Evolutionary conservation across 2,888 invertebrate species (phyloP).

Genomic region (Dimorphilus gyrociliatus): DNA sequence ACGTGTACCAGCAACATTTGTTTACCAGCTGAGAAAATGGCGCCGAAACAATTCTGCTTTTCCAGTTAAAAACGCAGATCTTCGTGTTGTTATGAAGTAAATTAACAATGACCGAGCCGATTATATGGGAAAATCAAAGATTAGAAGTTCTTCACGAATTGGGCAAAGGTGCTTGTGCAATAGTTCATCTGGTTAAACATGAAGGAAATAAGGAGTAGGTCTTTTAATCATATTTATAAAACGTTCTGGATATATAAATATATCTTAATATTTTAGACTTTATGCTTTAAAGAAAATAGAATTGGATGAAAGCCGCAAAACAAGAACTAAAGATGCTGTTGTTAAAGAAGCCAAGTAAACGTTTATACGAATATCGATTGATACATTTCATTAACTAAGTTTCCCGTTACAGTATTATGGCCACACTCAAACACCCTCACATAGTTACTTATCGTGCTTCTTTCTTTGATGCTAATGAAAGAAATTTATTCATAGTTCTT

Average conservation of each 20-base stretch:
- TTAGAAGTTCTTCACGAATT: too few relatives aligned
- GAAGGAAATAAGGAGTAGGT: constrained; percentile 20
- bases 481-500: constrained; percentile 27
- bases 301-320: constrained; percentile 26
- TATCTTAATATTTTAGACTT: constrained; percentile 13
- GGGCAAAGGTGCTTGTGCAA: constrained; percentile 27
- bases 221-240: neutral
- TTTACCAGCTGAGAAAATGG: too few relatives aligned
- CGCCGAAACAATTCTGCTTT: too few relatives aligned
- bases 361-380: neutral
- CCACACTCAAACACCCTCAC: constrained; percentile 29
- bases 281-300: constrained; percentile 31
- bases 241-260: neutral
- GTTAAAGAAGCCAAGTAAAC: constrained; percentile 28
- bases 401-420: constrained; percentile 24
- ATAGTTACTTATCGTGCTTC: constrained; percentile 30
- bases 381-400: too few relatives aligned
- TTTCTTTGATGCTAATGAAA: constrained; percentile 22
- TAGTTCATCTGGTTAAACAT: constrained; percentile 23
- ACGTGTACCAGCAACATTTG: too few relatives aligned
- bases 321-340: constrained; percentile 24
- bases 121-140: too few relatives aligned
- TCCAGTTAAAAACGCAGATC: too few relatives aligned
- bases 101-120: too few relatives aligned
- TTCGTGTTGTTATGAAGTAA: too few relatives aligned